Base-by-base conservation (phyloP, 2,113 vertebrate species). In the Steatornis caripensis region DNA sequence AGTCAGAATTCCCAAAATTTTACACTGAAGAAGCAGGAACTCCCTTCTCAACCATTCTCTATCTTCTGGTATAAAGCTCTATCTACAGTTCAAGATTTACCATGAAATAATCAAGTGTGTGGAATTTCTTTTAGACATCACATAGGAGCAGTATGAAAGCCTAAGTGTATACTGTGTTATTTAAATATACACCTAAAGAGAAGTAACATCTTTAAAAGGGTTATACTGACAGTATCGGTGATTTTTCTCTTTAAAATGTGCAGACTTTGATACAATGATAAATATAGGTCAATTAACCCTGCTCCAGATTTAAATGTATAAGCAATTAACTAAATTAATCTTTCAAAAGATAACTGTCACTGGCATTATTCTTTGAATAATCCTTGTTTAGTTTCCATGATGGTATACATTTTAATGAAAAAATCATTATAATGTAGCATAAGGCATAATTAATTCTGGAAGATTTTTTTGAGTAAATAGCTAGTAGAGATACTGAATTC, bases 361-460 rank as follows among this genome's bases (percentile, higher is more conserved):
- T 97, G 94, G 93, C 81, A 96, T 97, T 96, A 95, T 95, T 97
- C 82, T 95, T 93, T 97, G 91, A 97, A 81, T 95, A 98, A 98
- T 89, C 92, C 94, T 97, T 98, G 85, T 93, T 98, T 97, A 97
- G 96, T 93, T 97, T 98, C 96, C 91, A 93, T 88, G 92, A 97
- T 91, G 81, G 95, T 96, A 96, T 93, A 96, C 84, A 93, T 95
- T 97, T 98, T 97, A 98, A 98, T 97, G 97, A 97, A 98, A 98
- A 97, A 85, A 84, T 97, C 91, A 98, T 98, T 98, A 97, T 80
- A 97, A 96, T 80, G 68, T 93, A 97, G 95, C 94, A 97, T 74
- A 90, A 89, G 24, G 95, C 65, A 87, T 96, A 98, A 98, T 98
- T 98, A 98, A 98, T 97, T 98, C 95, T 96, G 87, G 78, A 92